Conservation (phyloP, 2,113 vertebrate genomes). For the Gambusia holbrooki region DNA sequence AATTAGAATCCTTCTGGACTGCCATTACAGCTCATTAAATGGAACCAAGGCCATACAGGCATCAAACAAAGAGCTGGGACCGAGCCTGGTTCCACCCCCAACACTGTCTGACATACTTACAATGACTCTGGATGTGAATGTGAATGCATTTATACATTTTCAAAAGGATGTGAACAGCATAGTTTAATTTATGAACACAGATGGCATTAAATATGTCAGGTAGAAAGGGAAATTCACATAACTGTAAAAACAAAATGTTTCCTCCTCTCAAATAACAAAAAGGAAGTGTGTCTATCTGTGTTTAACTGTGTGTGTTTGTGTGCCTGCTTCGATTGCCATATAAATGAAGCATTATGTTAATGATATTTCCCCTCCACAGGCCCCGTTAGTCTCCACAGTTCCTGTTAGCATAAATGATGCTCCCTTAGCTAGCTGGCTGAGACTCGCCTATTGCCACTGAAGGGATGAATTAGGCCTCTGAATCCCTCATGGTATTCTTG, state of each 20-base stretch:
- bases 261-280: background rate
- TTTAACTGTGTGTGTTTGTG: constrained; percentile 39
- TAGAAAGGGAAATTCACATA: background rate
- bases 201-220: background rate
- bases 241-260: constrained; percentile 1
- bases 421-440: constrained; percentile 45
- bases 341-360: constrained; percentile 70
- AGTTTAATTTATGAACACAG: constrained; percentile 1
- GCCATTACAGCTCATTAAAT: constrained; percentile 82
- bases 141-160: background rate
- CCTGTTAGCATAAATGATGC: constrained; percentile 66
- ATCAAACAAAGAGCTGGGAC: constrained; percentile 78
- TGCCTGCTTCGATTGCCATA: constrained; percentile 39
- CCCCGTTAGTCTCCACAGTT: constrained; percentile 54
- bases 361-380: constrained; percentile 46
- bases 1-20: constrained; percentile 81
- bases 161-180: background rate
- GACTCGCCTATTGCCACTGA: constrained; percentile 36
- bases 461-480: constrained; percentile 50
- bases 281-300: background rate
- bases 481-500: constrained; percentile 57
- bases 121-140: background rate
- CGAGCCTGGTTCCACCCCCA: constrained; percentile 42
- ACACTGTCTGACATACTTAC: constrained; percentile 29
- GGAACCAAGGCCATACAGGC: constrained; percentile 73